phyloP scores from a whole-genome alignment of 2,797 vertebrate species.

The Enteromius treurensis region DNA sequence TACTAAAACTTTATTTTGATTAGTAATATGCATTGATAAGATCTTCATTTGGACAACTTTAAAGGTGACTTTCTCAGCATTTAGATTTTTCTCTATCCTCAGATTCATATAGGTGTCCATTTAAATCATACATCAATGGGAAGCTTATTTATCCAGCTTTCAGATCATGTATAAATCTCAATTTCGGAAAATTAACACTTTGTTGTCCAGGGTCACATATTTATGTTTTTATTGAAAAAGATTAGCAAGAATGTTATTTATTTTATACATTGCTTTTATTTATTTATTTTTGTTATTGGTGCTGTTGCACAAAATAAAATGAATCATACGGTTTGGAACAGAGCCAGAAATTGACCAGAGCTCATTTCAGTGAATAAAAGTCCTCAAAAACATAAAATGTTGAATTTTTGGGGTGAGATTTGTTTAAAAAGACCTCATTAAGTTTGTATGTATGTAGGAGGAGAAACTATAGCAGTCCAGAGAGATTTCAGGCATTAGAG shows the following conservation, averaged over 20 bases:
- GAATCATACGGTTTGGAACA: not conserved
- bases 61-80: no score
- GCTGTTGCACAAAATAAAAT: not conserved
- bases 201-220: no score
- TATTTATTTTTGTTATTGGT: no score
- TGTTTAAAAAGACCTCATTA: not conserved
- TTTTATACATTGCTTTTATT: not conserved
- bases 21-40: no score
- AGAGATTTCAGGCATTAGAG: constrained; percentile 6
- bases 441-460: constrained; percentile 6
- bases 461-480: constrained; percentile 1
- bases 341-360: not conserved
- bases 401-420: not conserved
- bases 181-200: no score
- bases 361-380: not conserved
- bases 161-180: no score
- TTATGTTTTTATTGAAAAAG: not conserved
- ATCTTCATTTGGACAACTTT: no score
- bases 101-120: no score
- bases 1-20: no score
- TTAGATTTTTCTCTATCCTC: no score
- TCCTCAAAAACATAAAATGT: not conserved
- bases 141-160: no score
- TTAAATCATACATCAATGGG: no score
- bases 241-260: not conserved